phyloP scores from a whole-genome alignment of 2,888 invertebrate species.

The Brassicogethes aeneus region DNA sequence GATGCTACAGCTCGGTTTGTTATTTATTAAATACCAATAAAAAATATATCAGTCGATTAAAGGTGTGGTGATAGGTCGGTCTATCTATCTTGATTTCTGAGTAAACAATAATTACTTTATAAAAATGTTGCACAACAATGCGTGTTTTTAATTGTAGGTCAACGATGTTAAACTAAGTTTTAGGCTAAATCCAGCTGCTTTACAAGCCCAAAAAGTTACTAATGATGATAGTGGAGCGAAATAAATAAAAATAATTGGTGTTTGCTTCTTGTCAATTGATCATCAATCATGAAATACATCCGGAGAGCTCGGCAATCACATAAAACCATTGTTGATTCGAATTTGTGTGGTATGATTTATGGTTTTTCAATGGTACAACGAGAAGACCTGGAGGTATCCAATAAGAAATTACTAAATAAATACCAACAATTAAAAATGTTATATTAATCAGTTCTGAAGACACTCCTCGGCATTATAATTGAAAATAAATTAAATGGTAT shows the following conservation, averaged over 20 bases:
- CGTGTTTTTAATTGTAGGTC: too few species aligned
- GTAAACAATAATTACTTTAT: too few species aligned
- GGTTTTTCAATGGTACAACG: constrained; percentile 11
- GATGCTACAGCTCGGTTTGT: too few species aligned
- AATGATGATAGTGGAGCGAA: neutral
- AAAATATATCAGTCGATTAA: too few species aligned
- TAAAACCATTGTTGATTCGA: constrained; percentile 18
- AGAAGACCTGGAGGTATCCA: neutral
- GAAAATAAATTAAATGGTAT: too few species aligned
- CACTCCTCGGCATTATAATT: too few species aligned
- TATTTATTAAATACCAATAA: too few species aligned
- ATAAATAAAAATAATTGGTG: constrained; percentile 19
- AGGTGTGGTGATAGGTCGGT: too few species aligned
- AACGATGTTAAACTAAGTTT: too few species aligned
- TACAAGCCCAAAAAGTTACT: neutral
- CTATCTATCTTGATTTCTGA: too few species aligned
- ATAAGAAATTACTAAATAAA: neutral
- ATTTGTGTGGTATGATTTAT: constrained; percentile 22
- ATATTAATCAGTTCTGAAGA: neutral
- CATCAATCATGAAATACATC: constrained; percentile 32
- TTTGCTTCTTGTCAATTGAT: constrained; percentile 27
- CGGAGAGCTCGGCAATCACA: constrained; percentile 26
- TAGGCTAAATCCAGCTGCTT: too few species aligned
- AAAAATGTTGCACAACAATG: too few species aligned
- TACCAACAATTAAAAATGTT: neutral